These are phyloP conservation scores for Sebastes hopkinsi DNA, from an alignment of 2,797 vertebrate species.

Conservation along the genomic window DNA sequence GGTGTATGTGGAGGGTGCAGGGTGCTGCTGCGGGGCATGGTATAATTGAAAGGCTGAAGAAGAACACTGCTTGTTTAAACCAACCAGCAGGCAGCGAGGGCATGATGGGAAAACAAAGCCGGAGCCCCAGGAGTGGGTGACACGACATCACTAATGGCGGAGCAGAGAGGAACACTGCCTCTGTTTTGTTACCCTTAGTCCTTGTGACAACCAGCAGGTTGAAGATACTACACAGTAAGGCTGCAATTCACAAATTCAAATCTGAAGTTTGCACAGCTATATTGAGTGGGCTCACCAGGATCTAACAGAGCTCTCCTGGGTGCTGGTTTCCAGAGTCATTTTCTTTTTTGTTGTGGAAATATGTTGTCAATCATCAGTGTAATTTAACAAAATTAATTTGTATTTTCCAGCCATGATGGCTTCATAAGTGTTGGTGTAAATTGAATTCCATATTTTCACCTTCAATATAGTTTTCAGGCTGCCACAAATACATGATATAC, in stretches of 20 bases:
- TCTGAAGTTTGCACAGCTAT: constrained; percentile 48
- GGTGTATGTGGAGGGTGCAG: constrained; percentile 68
- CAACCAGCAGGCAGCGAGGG: constrained; percentile 79
- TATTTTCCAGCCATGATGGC: neutral
- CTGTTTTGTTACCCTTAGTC: constrained; percentile 72
- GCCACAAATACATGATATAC: constrained; percentile 6
- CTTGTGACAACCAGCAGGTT: constrained; percentile 66
- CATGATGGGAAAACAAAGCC: constrained; percentile 84
- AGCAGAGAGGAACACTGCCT: constrained; percentile 66
- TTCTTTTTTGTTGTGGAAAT: constrained; percentile 7
- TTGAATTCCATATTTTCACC: constrained; percentile 31
- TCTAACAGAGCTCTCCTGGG: constrained; percentile 30
- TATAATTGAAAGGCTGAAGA: constrained; percentile 87
- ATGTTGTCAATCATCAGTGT: constrained; percentile 7
- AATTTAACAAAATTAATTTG: constrained; percentile 16
- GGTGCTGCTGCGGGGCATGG: constrained; percentile 81
- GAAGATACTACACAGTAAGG: constrained; percentile 32
- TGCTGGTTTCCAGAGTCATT: constrained; percentile 6
- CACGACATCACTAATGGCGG: constrained; percentile 77
- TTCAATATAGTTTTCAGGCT: constrained; percentile 22
- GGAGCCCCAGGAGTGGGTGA: constrained; percentile 77
- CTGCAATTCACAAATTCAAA: constrained; percentile 55
- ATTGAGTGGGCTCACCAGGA: constrained; percentile 28
- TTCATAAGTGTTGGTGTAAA: constrained; percentile 8
- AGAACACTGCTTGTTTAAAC: constrained; percentile 85